Percentiles rank a stretch among this genome's conserved stretches.
These are phyloP conservation scores for Athalia circularis DNA, from an alignment of 2,888 invertebrate genomes.

Conservation along the genomic window DNA sequence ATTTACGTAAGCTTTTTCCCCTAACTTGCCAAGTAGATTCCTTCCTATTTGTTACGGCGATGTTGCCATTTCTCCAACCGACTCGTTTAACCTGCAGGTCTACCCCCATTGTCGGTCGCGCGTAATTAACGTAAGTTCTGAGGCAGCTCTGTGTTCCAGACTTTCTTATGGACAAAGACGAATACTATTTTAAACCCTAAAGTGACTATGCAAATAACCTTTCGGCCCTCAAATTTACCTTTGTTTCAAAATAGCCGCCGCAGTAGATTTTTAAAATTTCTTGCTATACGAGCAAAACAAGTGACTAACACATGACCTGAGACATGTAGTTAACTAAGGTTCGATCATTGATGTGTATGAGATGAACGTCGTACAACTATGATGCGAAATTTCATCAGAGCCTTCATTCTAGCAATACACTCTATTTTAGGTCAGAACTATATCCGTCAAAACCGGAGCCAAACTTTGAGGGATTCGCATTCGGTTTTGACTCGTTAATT, in stretches of 20 bases:
- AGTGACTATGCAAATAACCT: conserved; percentile 6
- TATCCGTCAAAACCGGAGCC: not conserved
- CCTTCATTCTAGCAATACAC: too few species aligned
- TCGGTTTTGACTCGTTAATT: not conserved
- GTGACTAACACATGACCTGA: too few species aligned
- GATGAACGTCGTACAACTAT: too few species aligned
- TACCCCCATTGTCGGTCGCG: not conserved
- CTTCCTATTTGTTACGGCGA: not conserved
- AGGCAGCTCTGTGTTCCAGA: not conserved
- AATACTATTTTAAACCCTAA: conserved; percentile 4
- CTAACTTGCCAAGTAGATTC: not conserved
- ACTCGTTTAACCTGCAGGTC: not conserved
- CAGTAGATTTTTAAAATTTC: too few species aligned
- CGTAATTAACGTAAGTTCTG: not conserved
- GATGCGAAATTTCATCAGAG: too few species aligned
- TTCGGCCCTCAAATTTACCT: not conserved
- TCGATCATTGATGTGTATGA: too few species aligned
- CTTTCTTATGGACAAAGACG: not conserved
- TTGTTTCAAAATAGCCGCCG: conserved; percentile 2
- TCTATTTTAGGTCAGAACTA: not conserved
- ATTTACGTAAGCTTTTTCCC: conserved; percentile 20
- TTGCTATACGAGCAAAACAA: too few species aligned
- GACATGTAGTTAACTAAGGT: too few species aligned
- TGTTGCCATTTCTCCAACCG: not conserved
- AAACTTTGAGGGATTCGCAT: not conserved